Conservation (phyloP, 1,140 invertebrate species). For the Holcopasites calliopsidis region DNA sequence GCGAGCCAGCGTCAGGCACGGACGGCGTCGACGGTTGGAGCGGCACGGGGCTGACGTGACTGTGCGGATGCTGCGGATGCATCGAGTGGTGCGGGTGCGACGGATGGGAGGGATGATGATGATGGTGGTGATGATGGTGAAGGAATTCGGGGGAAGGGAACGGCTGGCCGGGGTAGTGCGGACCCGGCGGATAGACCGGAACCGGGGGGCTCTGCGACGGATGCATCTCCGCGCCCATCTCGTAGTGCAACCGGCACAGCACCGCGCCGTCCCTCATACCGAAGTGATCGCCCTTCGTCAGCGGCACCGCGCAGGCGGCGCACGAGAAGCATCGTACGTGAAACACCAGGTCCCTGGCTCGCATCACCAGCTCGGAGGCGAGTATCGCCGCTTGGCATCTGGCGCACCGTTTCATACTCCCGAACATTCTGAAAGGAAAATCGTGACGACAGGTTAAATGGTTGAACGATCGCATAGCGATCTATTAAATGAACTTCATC, state of each 20-base stretch:
- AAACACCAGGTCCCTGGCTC: constrained; percentile 94
- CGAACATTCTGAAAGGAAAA: constrained; percentile 85
- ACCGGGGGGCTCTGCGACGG: constrained; percentile 83
- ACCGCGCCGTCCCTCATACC: constrained; percentile 92
- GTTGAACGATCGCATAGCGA: no score
- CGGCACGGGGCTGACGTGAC: constrained; percentile 76
- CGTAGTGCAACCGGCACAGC: constrained; percentile 91
- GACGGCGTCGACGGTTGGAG: constrained; percentile 74
- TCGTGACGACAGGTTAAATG: not conserved
- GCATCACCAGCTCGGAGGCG: constrained; percentile 97
- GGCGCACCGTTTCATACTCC: constrained; percentile 87
- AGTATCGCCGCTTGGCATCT: constrained; percentile 94
- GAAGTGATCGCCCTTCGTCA: constrained; percentile 96
- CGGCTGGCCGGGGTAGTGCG: constrained; percentile 80
- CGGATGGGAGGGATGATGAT: constrained; percentile 75
- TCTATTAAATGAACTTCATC: no score
- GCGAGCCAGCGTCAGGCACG: constrained; percentile 69
- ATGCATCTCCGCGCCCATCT: constrained; percentile 84
- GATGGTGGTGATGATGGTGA: constrained; percentile 77
- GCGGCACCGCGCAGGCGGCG: constrained; percentile 90
- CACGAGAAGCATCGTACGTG: constrained; percentile 98
- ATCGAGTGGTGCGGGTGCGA: constrained; percentile 75
- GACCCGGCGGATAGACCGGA: constrained; percentile 78
- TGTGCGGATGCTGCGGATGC: constrained; percentile 78
- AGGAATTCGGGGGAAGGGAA: constrained; percentile 81